Conservation (phyloP, 2,888 invertebrate species). For the Rotaria magnacalcarata region DNA sequence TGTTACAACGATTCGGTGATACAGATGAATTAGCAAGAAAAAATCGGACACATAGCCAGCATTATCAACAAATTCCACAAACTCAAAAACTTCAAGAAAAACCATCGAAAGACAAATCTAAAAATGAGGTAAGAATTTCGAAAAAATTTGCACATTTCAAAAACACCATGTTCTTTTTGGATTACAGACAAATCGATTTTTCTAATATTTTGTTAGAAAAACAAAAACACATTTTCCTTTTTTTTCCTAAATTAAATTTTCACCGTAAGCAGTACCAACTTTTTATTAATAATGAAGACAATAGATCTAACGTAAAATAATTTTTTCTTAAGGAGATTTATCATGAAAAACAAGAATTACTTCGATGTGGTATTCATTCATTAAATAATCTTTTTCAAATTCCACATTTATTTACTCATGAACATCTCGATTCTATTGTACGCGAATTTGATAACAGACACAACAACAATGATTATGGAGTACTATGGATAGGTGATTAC, state of each 20-base stretch:
- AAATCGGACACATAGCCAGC: background rate
- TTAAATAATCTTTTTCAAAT: conserved; percentile 36
- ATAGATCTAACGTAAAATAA: background rate
- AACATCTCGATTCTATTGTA: background rate
- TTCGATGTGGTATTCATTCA: conserved; percentile 4
- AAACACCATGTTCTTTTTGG: no score
- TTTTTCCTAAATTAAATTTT: no score
- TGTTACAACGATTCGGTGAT: background rate
- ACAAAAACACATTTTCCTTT: no score
- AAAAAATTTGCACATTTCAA: no score
- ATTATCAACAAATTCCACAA: background rate
- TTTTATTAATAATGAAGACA: no score
- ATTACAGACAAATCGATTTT: no score
- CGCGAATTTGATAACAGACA: background rate
- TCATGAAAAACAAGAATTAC: conserved; percentile 9
- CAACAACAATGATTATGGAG: background rate
- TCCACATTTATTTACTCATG: background rate
- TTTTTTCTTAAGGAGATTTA: background rate
- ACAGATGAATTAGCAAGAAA: background rate
- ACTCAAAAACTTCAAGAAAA: background rate
- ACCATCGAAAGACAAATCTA: background rate
- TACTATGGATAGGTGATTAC: background rate
- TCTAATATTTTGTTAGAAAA: no score
- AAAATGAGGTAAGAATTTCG: background rate
- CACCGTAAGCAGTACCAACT: no score